These are phyloP conservation scores for Abrostola triplasia DNA, from an alignment of 2,888 invertebrate genomes.

Conservation along the genomic window DNA sequence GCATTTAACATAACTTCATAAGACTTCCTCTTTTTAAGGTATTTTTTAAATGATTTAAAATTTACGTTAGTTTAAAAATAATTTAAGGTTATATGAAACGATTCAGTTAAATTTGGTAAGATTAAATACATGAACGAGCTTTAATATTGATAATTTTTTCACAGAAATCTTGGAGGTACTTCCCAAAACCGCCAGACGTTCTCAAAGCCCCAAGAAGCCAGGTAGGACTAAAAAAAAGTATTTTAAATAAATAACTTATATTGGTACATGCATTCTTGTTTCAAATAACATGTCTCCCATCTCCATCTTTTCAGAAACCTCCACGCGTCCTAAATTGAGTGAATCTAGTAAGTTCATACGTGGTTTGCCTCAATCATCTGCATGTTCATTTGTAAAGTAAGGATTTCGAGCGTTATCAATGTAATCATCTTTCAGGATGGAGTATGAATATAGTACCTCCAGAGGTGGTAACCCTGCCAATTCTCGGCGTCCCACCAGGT, in stretches of 20 bases:
- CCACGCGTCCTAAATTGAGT: slow-evolving; percentile 38
- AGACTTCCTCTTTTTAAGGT: too few species aligned
- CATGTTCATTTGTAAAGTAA: background rate
- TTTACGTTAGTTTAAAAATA: too few species aligned
- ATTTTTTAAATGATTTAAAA: too few species aligned
- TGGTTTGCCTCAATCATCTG: slow-evolving; percentile 10
- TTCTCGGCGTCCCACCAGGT: slow-evolving; percentile 22
- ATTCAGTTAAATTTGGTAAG: background rate
- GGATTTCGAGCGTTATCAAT: slow-evolving; percentile 21
- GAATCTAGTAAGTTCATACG: slow-evolving; percentile 49
- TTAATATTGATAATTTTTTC: slow-evolving; percentile 51
- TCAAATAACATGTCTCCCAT: slow-evolving; percentile 5
- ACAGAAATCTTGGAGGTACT: slow-evolving; percentile 67
- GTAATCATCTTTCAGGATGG: slow-evolving; percentile 72
- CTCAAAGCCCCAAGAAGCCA: slow-evolving; percentile 42
- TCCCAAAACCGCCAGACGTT: slow-evolving; percentile 60
- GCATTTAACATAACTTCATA: too few species aligned
- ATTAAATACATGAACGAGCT: background rate
- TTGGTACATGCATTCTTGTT: background rate
- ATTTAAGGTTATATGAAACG: too few species aligned
- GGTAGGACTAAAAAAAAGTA: slow-evolving; percentile 44
- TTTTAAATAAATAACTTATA: background rate
- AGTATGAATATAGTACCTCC: slow-evolving; percentile 56
- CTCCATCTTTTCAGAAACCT: slow-evolving; percentile 51
- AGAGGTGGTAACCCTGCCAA: slow-evolving; percentile 51